Conservation (phyloP, 2,797 vertebrate species). For the Eupleurogrammus muticus region DNA sequence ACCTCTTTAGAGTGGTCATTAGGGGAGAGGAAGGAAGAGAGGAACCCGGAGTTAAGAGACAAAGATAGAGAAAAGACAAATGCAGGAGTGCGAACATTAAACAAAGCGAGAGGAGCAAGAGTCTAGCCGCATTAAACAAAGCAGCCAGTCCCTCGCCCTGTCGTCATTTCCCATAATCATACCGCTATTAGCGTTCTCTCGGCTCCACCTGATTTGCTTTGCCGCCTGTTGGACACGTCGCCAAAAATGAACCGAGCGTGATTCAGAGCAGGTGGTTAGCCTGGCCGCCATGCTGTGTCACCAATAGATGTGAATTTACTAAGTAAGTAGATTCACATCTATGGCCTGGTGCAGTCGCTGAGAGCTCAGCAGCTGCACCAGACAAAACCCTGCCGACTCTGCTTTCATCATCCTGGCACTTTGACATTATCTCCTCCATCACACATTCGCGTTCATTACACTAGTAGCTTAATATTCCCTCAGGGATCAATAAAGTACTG, state of each 20-base stretch:
- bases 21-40: constrained; percentile 28
- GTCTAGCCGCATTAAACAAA: constrained; percentile 46
- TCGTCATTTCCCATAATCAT: constrained; percentile 58
- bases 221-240: constrained; percentile 38
- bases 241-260: constrained; percentile 51
- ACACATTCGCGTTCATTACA: constrained; percentile 72
- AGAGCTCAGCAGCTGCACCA: constrained; percentile 38
- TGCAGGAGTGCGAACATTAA: constrained; percentile 50
- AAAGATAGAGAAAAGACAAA: constrained; percentile 52
- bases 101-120: constrained; percentile 24
- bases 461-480: constrained; percentile 75
- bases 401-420: constrained; percentile 62
- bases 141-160: constrained; percentile 6
- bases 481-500: constrained; percentile 72
- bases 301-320: constrained; percentile 46
- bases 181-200: constrained; percentile 47
- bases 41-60: constrained; percentile 32
- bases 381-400: constrained; percentile 44
- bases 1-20: constrained; percentile 67
- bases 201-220: constrained; percentile 56
- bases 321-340: constrained; percentile 19
- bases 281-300: constrained; percentile 34
- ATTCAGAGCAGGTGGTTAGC: constrained; percentile 50
- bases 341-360: neutral
- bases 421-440: constrained; percentile 72